A percentile compares a stretch with the other conserved stretches of the same genome.
phyloP scores from a whole-genome alignment of 2,797 vertebrate genomes.

The Cossypha dichroa region DNA sequence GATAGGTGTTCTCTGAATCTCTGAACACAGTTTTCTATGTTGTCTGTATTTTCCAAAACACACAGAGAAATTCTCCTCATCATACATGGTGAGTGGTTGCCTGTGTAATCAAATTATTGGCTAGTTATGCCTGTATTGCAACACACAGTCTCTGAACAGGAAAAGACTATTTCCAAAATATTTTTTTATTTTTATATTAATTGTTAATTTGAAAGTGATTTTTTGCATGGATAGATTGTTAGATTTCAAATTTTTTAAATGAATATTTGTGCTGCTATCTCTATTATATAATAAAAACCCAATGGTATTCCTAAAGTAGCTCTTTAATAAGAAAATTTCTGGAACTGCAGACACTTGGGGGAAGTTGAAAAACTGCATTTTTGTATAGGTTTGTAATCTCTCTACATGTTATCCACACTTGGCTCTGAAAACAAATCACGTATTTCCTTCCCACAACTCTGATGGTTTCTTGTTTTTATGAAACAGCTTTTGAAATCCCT shows the following conservation, averaged over 20 bases:
- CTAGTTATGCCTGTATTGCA: not conserved
- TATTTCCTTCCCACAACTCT: not conserved
- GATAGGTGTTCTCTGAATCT: not conserved
- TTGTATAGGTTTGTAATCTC: not conserved
- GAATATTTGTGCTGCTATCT: not conserved
- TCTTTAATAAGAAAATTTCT: not conserved
- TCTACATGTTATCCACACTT: not conserved
- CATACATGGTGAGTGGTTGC: accelerated
- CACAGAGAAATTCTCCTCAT: not conserved
- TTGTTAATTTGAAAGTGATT: not conserved
- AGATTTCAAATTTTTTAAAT: not conserved
- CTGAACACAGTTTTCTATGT: not conserved
- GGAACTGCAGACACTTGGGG: not conserved
- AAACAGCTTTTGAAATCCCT: not conserved
- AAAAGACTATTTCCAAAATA: not conserved
- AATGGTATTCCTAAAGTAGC: not conserved
- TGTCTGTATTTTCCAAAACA: not conserved
- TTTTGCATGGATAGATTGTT: not conserved
- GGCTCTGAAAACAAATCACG: not conserved
- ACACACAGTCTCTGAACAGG: not conserved
- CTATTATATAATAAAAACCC: not conserved
- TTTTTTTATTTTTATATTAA: not conserved
- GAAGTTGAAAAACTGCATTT: not conserved
- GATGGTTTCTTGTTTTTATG: not conserved
- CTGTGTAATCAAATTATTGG: not conserved